Evolutionary conservation across 2,797 vertebrate genomes (phyloP).

Genomic region (Galaxias olidus): DNA sequence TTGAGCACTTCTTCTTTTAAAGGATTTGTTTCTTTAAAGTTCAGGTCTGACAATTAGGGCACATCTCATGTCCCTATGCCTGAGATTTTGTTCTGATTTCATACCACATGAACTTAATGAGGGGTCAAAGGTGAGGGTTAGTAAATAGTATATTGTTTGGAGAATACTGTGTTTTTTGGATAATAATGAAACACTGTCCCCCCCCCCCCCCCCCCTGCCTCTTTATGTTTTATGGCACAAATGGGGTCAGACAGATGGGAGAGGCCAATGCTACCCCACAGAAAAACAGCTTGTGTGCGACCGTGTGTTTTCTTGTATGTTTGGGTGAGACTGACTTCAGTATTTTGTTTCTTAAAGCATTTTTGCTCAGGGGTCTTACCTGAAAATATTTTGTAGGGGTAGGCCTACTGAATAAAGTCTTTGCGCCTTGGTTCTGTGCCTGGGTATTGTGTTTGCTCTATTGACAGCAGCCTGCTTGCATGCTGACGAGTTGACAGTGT

Average conservation of each 20-base stretch:
- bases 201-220: constrained; percentile 5
- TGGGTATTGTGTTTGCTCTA: constrained; percentile 37
- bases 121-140: constrained; percentile 47
- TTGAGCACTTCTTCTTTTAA: neutral
- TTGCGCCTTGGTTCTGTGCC: constrained; percentile 22
- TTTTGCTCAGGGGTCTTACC: constrained; percentile 6
- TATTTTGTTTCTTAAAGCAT: too few relatives aligned
- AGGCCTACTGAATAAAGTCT: constrained; percentile 7
- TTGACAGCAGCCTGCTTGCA: constrained; percentile 26
- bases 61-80: neutral
- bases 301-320: neutral
- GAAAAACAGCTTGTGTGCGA: constrained; percentile 13
- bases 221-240: constrained; percentile 63
- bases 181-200: constrained; percentile 58
- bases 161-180: constrained; percentile 24
- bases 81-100: neutral
- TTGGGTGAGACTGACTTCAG: neutral
- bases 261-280: constrained; percentile 41
- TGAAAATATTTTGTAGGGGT: constrained; percentile 6
- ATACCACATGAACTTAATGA: constrained; percentile 36
- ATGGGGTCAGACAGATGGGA: constrained; percentile 76
- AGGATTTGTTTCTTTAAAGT: neutral
- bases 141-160: constrained; percentile 13
- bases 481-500: constrained; percentile 3
- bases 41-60: too few relatives aligned